Base-by-base conservation (phyloP, 1,140 invertebrate genomes). In the Helicoverpa armigera region DNA sequence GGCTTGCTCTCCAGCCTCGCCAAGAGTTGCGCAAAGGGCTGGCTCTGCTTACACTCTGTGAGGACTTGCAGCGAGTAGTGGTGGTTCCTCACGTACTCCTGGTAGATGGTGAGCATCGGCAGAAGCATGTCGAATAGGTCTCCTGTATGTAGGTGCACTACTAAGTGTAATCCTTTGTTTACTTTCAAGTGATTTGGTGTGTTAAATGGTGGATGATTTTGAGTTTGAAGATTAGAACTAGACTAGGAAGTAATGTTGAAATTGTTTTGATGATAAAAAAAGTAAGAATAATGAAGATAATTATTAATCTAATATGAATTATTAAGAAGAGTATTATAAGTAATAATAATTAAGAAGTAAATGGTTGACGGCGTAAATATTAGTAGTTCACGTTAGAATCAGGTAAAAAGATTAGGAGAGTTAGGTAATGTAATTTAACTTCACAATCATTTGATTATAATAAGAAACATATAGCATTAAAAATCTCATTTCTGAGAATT, bases 31-130 rank as follows among this genome's bases (percentile, higher is more conserved):
- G 97, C 97, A 93, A 99, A 99, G 60, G 97, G 96, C 23, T 96
- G 95, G n/a, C 95, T 95, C 94, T 98, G 98, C 92, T 99, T 99
- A 91, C 98, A 99, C 92, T 99, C 98, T 0, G 98, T 98, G 58
- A 99, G 96, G 3, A 99, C 98, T 95, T 99, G 98, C n/a, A 99
- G 95, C 82, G 98, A 98, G 95, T 98, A 99, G 92, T 99, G 98
- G 93, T 99, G 98, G 93, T 99, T 99, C 60, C 98, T 94, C 11
- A 99, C 98, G 89, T 99, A 99, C 95, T 99, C 98, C 95, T 99
- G 98, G 95, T 99, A 99, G 91, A 99, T 99, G 86, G 97, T 97
- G 89, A 99, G 95, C 98, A 99, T 99, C 60, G 98, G 98, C 81
- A 99, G 96, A 85, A 99, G 94, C 98, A 99, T 98, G 93, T 99